A percentile compares a stretch with the other conserved stretches of the same genome.
Evolutionary conservation across 2,113 vertebrate species (phyloP).

Genomic region (Canis aureus): DNA sequence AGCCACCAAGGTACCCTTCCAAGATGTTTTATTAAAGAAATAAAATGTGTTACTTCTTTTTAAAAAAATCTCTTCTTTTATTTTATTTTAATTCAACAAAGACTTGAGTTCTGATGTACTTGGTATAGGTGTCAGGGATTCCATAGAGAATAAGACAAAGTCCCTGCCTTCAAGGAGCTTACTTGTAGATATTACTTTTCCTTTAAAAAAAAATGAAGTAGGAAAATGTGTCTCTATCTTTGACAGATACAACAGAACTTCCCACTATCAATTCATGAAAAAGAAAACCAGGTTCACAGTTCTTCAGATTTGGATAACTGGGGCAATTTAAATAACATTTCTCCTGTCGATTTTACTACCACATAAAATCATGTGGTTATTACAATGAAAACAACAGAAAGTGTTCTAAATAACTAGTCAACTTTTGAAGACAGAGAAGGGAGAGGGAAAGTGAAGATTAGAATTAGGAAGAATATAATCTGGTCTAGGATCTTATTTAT

Average conservation of each 20-base stretch:
- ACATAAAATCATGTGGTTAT: conserved; percentile 11
- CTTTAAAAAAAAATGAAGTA: neutral
- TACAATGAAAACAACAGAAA: conserved; percentile 8
- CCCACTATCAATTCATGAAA: conserved; percentile 49
- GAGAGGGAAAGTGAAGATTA: neutral
- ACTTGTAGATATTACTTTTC: conserved; percentile 31
- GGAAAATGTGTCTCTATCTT: conserved; percentile 54
- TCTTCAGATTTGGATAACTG: neutral
- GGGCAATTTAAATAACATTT: conserved; percentile 60
- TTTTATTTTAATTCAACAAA: neutral
- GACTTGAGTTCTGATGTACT: conserved; percentile 9
- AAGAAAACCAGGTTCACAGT: conserved; percentile 54
- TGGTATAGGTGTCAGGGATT: neutral
- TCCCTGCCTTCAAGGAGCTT: conserved; percentile 18
- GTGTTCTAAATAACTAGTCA: conserved; percentile 14
- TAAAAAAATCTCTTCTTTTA: neutral
- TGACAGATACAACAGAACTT: conserved; percentile 47
- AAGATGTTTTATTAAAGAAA: neutral
- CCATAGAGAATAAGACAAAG: conserved; percentile 24
- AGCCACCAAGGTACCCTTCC: neutral
- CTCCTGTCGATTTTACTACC: conserved; percentile 44
- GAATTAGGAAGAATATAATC: neutral
- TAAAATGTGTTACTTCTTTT: neutral
- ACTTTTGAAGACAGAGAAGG: conserved; percentile 5
- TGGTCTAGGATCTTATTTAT: conserved; percentile 23